phyloP scores from a whole-genome alignment of 2,888 invertebrate species.

The Poecilus cupreus region DNA sequence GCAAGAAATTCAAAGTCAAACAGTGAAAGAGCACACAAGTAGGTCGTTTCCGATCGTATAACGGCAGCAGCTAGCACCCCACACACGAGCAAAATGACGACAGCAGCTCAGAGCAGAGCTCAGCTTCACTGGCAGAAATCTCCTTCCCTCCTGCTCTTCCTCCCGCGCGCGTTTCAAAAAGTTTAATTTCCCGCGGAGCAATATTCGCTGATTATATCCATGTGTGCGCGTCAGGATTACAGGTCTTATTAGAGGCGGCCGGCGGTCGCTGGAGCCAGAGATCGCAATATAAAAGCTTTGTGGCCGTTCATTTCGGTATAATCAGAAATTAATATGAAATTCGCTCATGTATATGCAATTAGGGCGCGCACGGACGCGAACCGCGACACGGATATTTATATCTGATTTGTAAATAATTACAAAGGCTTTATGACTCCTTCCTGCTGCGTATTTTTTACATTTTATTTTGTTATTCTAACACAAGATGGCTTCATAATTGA shows the following conservation, averaged over 20 bases:
- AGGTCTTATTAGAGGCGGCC: slow-evolving; percentile 71
- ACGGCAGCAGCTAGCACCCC: no score
- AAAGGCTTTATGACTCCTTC: slow-evolving; percentile 38
- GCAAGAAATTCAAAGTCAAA: not conserved
- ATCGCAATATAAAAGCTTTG: slow-evolving; percentile 74
- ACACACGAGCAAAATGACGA: not conserved
- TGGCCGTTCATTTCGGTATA: slow-evolving; percentile 73
- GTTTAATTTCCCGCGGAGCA: slow-evolving; percentile 59
- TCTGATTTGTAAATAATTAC: slow-evolving; percentile 59
- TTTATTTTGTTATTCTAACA: not conserved
- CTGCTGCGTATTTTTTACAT: not conserved
- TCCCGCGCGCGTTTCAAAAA: slow-evolving; percentile 50
- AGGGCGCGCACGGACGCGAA: slow-evolving; percentile 62
- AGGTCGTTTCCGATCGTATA: not conserved
- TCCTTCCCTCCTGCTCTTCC: not conserved
- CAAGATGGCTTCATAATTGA: not conserved
- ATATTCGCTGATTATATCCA: slow-evolving; percentile 70
- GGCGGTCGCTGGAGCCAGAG: slow-evolving; percentile 62
- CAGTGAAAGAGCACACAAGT: not conserved
- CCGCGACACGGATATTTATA: slow-evolving; percentile 56
- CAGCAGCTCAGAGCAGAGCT: slow-evolving; percentile 5
- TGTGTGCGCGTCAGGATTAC: slow-evolving; percentile 71
- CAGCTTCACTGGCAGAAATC: not conserved
- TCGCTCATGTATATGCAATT: slow-evolving; percentile 74
- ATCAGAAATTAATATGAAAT: slow-evolving; percentile 75